phyloP scores from a whole-genome alignment of 2,797 vertebrate species.

The Syncerus caffer region DNA sequence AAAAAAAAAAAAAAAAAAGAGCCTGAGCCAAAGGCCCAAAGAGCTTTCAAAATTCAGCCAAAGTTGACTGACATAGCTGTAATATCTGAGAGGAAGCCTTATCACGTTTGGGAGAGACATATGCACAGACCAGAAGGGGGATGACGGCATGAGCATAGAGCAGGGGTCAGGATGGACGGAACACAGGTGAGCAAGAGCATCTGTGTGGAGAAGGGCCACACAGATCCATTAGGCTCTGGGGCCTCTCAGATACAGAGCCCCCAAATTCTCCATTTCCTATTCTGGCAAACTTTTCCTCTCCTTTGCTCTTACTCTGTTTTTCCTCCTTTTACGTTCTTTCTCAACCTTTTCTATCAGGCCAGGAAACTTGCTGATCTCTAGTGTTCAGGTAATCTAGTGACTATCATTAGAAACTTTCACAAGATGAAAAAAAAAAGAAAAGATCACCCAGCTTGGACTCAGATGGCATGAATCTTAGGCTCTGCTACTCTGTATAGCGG shows the following conservation, averaged over 20 bases:
- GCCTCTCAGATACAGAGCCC: not conserved
- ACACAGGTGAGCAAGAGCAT: not conserved
- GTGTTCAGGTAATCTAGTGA: not conserved
- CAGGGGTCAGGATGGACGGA: not conserved
- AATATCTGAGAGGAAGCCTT: not conserved
- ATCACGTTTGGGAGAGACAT: not conserved
- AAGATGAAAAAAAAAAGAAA: not conserved
- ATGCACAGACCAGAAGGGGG: not conserved
- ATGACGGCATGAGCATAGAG: fast-evolving
- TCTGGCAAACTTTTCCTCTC: not conserved
- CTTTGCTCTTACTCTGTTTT: not conserved
- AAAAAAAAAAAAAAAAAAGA: not conserved
- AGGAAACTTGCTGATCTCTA: not conserved
- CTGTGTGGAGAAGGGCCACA: too few species aligned
- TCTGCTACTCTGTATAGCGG: not conserved
- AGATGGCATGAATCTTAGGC: not conserved
- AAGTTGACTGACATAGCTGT: not conserved
- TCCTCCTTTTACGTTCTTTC: not conserved
- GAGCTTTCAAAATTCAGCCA: not conserved
- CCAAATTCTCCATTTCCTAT: not conserved
- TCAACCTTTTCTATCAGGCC: not conserved
- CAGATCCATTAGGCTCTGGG: not conserved
- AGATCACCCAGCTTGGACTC: not conserved
- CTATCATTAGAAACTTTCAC: not conserved
- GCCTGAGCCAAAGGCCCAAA: not conserved